phyloP scores from a whole-genome alignment of 2,888 invertebrate species.

The Drosophila mulleri region DNA sequence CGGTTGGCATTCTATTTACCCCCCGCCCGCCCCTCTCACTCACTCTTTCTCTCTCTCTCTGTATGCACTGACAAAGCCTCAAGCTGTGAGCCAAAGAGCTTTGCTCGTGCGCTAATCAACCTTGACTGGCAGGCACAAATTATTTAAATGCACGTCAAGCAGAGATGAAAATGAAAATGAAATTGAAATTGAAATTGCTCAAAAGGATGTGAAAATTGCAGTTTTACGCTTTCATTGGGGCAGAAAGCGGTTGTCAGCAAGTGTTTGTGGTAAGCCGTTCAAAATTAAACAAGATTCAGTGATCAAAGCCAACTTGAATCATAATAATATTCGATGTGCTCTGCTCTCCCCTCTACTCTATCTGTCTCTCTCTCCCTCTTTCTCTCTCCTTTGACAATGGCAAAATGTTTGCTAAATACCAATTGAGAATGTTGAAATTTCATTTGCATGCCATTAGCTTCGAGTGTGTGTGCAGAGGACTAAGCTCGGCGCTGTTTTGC shows the following conservation, averaged over 20 bases:
- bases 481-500: constrained; percentile 6
- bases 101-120: constrained; percentile 2
- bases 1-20: not conserved
- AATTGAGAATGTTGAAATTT: constrained; percentile 21
- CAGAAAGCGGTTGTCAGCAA: not conserved
- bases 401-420: constrained; percentile 15
- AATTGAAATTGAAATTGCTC: constrained; percentile 4
- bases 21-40: not conserved
- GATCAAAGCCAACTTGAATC: not conserved
- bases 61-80: not conserved
- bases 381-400: not conserved
- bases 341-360: too few relatives aligned
- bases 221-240: not conserved
- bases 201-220: constrained; percentile 6
- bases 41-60: too few relatives aligned
- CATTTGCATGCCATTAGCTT: constrained; percentile 36
- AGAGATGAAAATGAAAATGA: not conserved
- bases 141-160: constrained; percentile 3
- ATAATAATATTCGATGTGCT: not conserved
- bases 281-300: not conserved
- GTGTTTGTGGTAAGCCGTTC: not conserved
- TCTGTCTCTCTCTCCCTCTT: not conserved
- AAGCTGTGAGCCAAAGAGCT: not conserved
- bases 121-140: constrained; percentile 2
- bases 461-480: constrained; percentile 6